phyloP scores from a whole-genome alignment of 2,888 invertebrate genomes.

The Pasiphila rectangulata region DNA sequence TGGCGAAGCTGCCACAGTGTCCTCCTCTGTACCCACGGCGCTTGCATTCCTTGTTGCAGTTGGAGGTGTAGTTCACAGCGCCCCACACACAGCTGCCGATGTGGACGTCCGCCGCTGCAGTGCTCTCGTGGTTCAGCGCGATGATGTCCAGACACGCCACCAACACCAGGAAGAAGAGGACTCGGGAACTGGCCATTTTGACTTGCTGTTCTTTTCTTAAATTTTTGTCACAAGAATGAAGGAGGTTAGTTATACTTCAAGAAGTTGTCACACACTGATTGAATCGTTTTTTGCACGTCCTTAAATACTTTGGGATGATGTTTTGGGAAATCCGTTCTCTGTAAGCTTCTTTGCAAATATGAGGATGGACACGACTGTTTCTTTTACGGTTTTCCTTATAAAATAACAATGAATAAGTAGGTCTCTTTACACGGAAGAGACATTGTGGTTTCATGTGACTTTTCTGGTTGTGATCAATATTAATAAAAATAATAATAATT shows the following conservation, averaged over 20 bases:
- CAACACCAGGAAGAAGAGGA: slow-evolving; percentile 33
- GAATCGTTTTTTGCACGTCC: too few species aligned
- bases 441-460: too few species aligned
- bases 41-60: slow-evolving; percentile 40
- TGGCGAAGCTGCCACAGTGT: slow-evolving; percentile 34
- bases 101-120: slow-evolving; percentile 33
- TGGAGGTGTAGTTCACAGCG: slow-evolving; percentile 39
- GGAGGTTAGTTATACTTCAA: background rate
- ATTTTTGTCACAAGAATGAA: background rate
- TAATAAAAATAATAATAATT: too few species aligned
- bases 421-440: too few species aligned
- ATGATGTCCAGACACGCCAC: slow-evolving; percentile 27
- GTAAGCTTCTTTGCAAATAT: too few species aligned
- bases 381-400: too few species aligned
- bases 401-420: too few species aligned
- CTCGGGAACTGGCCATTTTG: slow-evolving; percentile 1
- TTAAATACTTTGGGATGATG: too few species aligned
- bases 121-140: slow-evolving; percentile 27
- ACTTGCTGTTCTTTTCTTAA: background rate
- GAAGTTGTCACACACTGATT: too few species aligned
- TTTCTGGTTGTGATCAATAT: too few species aligned
- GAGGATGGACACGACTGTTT: too few species aligned
- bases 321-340: too few species aligned
- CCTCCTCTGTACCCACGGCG: slow-evolving; percentile 36
- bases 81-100: slow-evolving; percentile 46